Percentiles rank a stretch among this genome's conserved stretches.
Evolutionary conservation across 2,888 invertebrate species (phyloP).

Genomic region (Hirtodrosophila confusa): DNA sequence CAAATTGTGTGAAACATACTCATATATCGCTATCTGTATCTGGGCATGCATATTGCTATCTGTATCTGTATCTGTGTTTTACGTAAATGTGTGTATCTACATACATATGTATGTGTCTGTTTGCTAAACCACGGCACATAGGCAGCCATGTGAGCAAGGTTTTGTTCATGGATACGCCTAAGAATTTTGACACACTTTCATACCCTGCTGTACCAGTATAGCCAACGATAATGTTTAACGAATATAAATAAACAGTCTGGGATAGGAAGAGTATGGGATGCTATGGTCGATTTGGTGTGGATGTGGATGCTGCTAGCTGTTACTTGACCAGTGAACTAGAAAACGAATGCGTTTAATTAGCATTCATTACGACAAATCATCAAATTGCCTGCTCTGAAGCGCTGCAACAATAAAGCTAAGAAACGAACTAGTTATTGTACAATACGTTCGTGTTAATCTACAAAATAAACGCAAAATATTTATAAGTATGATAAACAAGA

Average conservation of each 20-base stretch:
- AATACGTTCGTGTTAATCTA: conserved; percentile 71
- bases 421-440: conserved; percentile 61
- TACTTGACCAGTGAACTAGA: conserved; percentile 73
- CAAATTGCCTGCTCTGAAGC: conserved; percentile 65
- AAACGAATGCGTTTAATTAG: conserved; percentile 80
- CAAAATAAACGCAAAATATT: conserved; percentile 76
- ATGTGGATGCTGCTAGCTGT: conserved; percentile 23
- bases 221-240: conserved; percentile 32
- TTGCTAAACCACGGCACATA: conserved; percentile 28
- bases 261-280: conserved; percentile 25
- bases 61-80: conserved; percentile 31
- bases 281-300: conserved; percentile 44
- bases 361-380: conserved; percentile 81
- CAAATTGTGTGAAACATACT: conserved; percentile 61
- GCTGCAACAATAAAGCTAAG: conserved; percentile 64
- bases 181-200: conserved; percentile 79
- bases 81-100: conserved; percentile 16
- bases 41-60: conserved; percentile 31
- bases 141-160: conserved; percentile 41
- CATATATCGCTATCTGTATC: conserved; percentile 39
- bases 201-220: conserved; percentile 25
- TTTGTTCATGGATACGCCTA: conserved; percentile 61
- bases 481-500: conserved; percentile 52
- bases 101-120: conserved; percentile 13
- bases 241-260: conserved; percentile 22